Percentiles rank a stretch among this genome's conserved stretches.
Conservation (phyloP, 2,888 invertebrate species). For the Rutpela maculata region DNA sequence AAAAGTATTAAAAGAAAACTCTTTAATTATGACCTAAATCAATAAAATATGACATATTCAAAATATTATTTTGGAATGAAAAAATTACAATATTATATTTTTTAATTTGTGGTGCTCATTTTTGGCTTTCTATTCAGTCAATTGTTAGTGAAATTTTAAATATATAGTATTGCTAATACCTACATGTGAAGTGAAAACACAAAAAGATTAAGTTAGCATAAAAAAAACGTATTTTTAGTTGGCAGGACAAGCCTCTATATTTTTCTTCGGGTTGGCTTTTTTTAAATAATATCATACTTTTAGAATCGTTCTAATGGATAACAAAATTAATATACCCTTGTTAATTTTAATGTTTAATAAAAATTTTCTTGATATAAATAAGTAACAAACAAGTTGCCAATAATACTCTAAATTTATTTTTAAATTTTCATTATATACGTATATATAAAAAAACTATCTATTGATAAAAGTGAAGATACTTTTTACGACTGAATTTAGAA, state of each 20-base stretch:
- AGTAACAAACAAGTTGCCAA: too few species aligned
- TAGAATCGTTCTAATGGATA: too few species aligned
- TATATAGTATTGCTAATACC: background rate
- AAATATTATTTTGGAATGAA: constrained; percentile 7
- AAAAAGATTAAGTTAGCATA: background rate
- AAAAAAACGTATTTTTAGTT: background rate
- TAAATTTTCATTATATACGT: too few species aligned
- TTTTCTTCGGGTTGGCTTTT: too few species aligned
- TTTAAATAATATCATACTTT: too few species aligned
- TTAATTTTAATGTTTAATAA: too few species aligned
- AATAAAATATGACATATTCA: background rate
- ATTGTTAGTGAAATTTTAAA: constrained; percentile 19
- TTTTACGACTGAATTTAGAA: too few species aligned
- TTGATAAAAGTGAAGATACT: too few species aligned
- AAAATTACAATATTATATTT: background rate
- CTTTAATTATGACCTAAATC: constrained; percentile 11
- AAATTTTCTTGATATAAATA: too few species aligned
- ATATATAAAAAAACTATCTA: too few species aligned
- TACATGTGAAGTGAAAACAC: background rate
- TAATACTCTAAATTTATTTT: too few species aligned
- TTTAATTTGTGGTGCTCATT: constrained; percentile 15
- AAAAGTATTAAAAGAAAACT: constrained; percentile 19
- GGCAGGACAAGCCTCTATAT: background rate
- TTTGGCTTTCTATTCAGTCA: constrained; percentile 22
- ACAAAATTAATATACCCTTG: too few species aligned